Evolutionary conservation across 2,113 vertebrate genomes (phyloP), one percentile per base, ranked within the genome.

Genomic region (Tichodroma muraria): DNA sequence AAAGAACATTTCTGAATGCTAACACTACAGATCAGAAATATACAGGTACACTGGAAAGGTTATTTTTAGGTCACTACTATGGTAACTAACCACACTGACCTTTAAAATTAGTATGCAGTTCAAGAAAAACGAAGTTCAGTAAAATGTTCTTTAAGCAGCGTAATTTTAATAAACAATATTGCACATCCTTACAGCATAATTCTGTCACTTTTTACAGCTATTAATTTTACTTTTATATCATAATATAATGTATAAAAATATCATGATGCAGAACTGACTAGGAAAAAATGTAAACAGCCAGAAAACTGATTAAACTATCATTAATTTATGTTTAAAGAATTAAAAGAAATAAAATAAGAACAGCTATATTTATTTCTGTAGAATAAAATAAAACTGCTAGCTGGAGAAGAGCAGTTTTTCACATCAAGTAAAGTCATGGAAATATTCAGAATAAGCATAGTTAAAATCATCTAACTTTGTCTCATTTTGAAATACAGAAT

Each of bases 41-140:
- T 73, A 86, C 97, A 98, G 98, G 98, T 98, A 98, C 85, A 95
- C 87, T 71, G 89, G 95, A 97, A 95, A 97, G 98, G 98, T 98
- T 97, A 98, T 95, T 96, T 96, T 94, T 95, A 97, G 98, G 98
- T 98, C 98, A 97, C 79, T 66, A 94, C 97, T 97, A 97, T 86
- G 42, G 97, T 96, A 97, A 97, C 96, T 96, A 96, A 93, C 85
- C 93, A 92, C 79, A 92, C 10, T 94, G 97, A 98, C 96, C 92
- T 97, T 98, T 97, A 97, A 96, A 97, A 98, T 95, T 97, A 97
- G 96, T 80, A 79, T 95, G 94, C 97, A 88, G 64, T 97, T 97
- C 96, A 84, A 96, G 94, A 96, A 95, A 97, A 96, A 95, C 21
- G 86, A 96, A 97, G 93, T 96, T 96, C 89, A 91, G 93, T 76